phyloP scores from a whole-genome alignment of 2,113 vertebrate genomes.

The Vireo altiloquus region DNA sequence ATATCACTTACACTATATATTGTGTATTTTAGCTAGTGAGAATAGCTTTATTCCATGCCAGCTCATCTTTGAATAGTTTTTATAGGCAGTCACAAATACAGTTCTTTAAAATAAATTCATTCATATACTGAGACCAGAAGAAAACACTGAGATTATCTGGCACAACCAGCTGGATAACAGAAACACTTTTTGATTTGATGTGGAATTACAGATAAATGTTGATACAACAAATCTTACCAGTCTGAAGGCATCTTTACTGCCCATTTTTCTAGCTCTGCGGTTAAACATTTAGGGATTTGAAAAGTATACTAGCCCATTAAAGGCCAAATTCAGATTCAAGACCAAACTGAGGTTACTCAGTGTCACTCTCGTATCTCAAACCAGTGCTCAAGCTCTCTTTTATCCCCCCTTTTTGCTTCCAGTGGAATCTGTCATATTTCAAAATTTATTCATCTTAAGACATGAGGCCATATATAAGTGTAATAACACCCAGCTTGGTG shows the following conservation, averaged over 20 bases:
- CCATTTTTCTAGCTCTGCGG: background rate
- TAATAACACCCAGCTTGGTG: background rate
- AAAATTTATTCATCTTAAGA: background rate
- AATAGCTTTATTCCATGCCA: background rate
- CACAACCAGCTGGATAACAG: background rate
- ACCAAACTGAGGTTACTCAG: background rate
- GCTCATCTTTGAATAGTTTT: background rate
- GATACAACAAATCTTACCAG: background rate
- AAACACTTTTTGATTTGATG: background rate
- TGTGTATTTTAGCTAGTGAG: background rate
- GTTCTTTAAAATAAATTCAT: background rate
- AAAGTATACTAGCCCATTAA: background rate
- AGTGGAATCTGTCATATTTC: background rate
- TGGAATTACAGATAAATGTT: background rate
- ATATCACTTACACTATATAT: background rate
- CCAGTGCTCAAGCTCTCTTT: background rate
- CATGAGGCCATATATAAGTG: background rate
- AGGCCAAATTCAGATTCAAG: background rate
- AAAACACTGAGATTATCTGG: background rate
- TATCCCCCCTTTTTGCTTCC: background rate
- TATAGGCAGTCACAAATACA: background rate
- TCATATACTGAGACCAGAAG: background rate
- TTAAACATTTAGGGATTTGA: background rate
- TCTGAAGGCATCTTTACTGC: background rate
- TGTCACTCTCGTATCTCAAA: background rate